Evolutionary conservation across 1,140 invertebrate genomes (phyloP), one percentile per base, ranked within the genome.

Genomic region (Cecropterus lyciades): DNA sequence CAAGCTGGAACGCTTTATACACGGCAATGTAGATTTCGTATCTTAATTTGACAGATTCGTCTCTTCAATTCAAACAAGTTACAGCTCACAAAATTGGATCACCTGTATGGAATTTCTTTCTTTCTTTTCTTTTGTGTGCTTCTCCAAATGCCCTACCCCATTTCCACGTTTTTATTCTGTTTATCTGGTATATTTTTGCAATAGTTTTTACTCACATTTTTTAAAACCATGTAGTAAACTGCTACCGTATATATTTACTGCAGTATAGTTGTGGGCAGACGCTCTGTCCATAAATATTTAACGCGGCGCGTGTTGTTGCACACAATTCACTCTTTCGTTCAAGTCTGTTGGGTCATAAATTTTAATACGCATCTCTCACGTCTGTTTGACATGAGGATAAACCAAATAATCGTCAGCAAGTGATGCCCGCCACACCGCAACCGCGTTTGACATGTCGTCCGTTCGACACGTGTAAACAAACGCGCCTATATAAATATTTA

Each of bases 401-500:
- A 53, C 51, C 46, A 69, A 69, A 69, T 45, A 69, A 42, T 33
- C 13, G 24, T 56, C 20, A 27, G 7, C 51, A 46, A 45, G 20
- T 68, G 60, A 63, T 49, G 45, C 16, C 5, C 5, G 43, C 63
- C 37, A 49, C 37, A 65, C 46, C 43, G 63, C 60, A 33, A 20
- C 24, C 20, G 43, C 48, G 52, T 45, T 45, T 48, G 69, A 46
- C 63, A 30, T 53, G 43, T 27, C 11, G 14, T 33, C 53, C 24
- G 49, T 52, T 69, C 70, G 70, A 78, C 75, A 69, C 63, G 46
- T 69, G 68, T 70, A 75, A 75, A 78, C 70, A 72, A 55, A 69
- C 65, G 27, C 48, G 59, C 49, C 65, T 60, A 63, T 62, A 72
- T 72, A 75, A 75, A 78, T 75, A 72, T 77, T 77, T 77, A 77